Evolutionary conservation across 2,113 vertebrate species (phyloP).

Genomic region (Gallinago jamesoni): DNA sequence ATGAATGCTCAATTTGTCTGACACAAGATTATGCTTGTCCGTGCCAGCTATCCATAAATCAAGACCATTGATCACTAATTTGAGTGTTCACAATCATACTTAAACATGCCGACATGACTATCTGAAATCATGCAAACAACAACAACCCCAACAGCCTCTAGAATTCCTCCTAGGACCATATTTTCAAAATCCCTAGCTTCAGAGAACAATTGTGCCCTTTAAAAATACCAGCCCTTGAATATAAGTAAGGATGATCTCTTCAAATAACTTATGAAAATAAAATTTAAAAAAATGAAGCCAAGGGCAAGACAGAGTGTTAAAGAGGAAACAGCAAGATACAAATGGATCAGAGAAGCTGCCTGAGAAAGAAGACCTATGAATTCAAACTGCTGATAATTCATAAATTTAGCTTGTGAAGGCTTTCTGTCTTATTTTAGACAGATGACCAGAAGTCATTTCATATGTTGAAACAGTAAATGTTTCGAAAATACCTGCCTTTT

Average conservation of each 20-base stretch:
- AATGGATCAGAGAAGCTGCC: not conserved
- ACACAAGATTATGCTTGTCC: not conserved
- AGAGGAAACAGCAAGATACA: not conserved
- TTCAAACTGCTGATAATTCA: not conserved
- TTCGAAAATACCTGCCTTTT: not conserved
- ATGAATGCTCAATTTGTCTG: not conserved
- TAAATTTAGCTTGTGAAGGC: not conserved
- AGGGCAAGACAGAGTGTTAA: not conserved
- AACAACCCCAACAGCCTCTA: not conserved
- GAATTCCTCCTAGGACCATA: not conserved
- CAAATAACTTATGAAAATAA: not conserved
- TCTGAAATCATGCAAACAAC: not conserved
- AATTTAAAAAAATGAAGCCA: not conserved
- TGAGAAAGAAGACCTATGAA: not conserved
- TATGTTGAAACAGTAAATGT: not conserved
- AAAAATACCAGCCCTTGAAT: not conserved
- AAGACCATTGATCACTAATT: not conserved
- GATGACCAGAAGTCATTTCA: not conserved
- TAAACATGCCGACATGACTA: not conserved
- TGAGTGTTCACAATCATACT: not conserved
- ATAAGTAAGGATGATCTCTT: not conserved
- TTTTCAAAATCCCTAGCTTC: not conserved
- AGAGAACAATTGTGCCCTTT: not conserved
- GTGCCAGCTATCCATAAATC: not conserved
- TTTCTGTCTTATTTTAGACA: not conserved